Evolutionary conservation across 1,140 invertebrate genomes (phyloP).

Genomic region (Ptiloglossa arizonensis): DNA sequence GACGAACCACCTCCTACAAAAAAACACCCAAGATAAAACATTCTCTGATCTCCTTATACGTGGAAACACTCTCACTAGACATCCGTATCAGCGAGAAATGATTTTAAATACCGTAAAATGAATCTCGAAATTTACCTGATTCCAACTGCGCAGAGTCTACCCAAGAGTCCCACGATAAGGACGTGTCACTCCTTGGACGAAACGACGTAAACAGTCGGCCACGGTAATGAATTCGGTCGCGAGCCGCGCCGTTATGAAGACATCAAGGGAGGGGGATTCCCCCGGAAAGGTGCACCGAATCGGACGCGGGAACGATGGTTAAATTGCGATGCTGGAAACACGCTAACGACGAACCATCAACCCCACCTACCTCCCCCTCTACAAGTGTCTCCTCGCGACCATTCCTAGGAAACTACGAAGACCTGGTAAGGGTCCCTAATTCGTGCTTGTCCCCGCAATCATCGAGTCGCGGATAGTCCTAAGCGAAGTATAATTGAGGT

Average conservation of each 20-base stretch:
- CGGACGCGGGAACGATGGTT: conserved; percentile 52
- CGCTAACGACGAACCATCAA: conserved; percentile 56
- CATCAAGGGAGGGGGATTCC: conserved; percentile 43
- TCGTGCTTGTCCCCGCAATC: conserved; percentile 48
- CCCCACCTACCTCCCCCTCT: no score
- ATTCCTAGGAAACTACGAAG: conserved; percentile 28
- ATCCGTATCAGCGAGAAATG: no score
- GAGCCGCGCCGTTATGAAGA: conserved; percentile 47
- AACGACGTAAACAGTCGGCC: no score
- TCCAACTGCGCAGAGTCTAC: no score
- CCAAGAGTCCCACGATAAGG: no score
- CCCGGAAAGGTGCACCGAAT: conserved; percentile 55
- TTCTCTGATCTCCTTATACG: no score
- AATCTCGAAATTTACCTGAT: no score
- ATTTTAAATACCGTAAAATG: no score
- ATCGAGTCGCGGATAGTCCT: conserved; percentile 60
- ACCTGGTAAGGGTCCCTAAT: conserved; percentile 42
- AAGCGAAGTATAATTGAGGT: conserved; percentile 70
- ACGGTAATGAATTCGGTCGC: conserved; percentile 38
- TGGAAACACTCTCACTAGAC: no score
- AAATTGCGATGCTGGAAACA: conserved; percentile 49
- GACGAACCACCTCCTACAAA: no score
- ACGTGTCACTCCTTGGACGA: no score
- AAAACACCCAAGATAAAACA: no score
- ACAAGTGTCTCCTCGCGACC: conserved; percentile 11